phyloP scores from a whole-genome alignment of 2,888 invertebrate species.

The Pherbina coryleti region DNA sequence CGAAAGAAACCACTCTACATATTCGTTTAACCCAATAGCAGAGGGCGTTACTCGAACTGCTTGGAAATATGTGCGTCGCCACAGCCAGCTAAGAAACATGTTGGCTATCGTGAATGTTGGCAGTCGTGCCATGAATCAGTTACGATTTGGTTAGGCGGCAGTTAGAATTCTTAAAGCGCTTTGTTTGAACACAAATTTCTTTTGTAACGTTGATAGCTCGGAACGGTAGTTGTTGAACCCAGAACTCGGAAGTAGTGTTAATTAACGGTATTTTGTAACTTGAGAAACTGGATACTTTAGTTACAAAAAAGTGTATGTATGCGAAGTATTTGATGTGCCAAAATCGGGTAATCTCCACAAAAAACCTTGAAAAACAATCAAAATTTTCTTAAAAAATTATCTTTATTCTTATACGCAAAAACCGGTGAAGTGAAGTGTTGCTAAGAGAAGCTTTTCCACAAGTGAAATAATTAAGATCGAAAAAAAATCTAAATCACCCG shows the following conservation, averaged over 20 bases:
- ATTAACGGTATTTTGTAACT: slow-evolving; percentile 40
- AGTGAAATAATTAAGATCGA: not conserved
- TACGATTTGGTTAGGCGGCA: slow-evolving; percentile 61
- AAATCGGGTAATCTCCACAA: not conserved
- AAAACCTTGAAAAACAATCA: not conserved
- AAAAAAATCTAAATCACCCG: slow-evolving; percentile 25
- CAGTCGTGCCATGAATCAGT: slow-evolving; percentile 59
- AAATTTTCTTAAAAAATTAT: too few species aligned
- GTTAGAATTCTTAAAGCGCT: slow-evolving; percentile 51
- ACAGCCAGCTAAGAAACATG: slow-evolving; percentile 33
- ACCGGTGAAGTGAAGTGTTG: not conserved
- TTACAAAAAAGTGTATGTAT: slow-evolving; percentile 39
- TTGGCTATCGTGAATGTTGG: slow-evolving; percentile 48
- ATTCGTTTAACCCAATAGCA: slow-evolving; percentile 3
- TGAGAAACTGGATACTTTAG: slow-evolving; percentile 47
- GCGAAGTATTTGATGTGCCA: not conserved
- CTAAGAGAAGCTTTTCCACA: not conserved
- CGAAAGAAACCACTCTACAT: not conserved
- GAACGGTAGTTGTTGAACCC: not conserved
- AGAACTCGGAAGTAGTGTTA: not conserved
- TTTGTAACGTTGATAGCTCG: not conserved
- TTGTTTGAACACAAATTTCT: not conserved
- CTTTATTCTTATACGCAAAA: too few species aligned
- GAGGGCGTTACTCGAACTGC: slow-evolving; percentile 50
- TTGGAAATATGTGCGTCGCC: slow-evolving; percentile 16